Conservation (phyloP, 2,888 invertebrate genomes). For the Cheilosia soror region DNA sequence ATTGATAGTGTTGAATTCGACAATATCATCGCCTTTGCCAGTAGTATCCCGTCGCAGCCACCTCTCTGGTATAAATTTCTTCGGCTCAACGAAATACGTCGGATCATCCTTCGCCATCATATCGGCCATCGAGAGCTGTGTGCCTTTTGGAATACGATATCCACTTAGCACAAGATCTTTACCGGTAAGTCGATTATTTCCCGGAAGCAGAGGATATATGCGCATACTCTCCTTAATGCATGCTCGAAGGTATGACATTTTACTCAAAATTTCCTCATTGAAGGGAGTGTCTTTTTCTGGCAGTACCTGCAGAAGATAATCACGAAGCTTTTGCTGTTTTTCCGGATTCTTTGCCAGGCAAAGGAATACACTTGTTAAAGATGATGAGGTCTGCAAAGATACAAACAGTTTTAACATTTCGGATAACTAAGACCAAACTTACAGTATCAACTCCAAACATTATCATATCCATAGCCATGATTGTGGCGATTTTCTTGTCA, state of each 20-base stretch:
- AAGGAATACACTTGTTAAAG: constrained; percentile 77
- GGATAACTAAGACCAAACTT: constrained; percentile 76
- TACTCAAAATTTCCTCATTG: constrained; percentile 83
- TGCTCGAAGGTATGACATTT: constrained; percentile 87
- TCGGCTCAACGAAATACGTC: constrained; percentile 85
- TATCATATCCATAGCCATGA: constrained; percentile 89
- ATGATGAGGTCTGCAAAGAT: constrained; percentile 81
- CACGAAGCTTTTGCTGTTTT: constrained; percentile 87
- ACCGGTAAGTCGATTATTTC: constrained; percentile 85
- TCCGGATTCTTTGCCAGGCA: constrained; percentile 86
- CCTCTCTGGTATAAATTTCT: constrained; percentile 65
- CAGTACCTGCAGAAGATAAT: constrained; percentile 85
- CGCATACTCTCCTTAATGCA: constrained; percentile 90
- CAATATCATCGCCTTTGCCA: not conserved
- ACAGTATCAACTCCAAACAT: constrained; percentile 90
- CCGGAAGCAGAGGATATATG: constrained; percentile 86
- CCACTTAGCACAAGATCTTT: constrained; percentile 87
- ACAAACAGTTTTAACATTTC: not conserved
- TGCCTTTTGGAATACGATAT: constrained; percentile 87
- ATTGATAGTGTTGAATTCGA: not conserved
- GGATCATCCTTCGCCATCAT: constrained; percentile 85
- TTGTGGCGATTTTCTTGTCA: constrained; percentile 86
- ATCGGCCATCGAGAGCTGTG: constrained; percentile 89
- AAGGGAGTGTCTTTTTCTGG: constrained; percentile 83
- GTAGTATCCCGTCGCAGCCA: constrained; percentile 13